Conservation (phyloP, 2,888 invertebrate species). For the Sarcophaga subvicina region DNA sequence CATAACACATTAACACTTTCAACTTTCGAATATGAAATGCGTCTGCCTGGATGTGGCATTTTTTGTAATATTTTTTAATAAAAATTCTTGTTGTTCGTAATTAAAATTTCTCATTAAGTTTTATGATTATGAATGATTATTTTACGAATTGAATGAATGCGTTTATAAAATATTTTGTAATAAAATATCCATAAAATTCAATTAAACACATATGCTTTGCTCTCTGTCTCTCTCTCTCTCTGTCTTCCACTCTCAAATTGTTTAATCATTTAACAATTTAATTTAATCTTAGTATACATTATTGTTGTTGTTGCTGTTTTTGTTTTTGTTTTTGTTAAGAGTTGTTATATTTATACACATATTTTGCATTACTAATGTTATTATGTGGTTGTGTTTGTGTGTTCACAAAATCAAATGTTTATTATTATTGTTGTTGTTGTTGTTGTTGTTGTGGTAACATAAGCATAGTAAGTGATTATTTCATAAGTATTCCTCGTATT, state of each 20-base stretch:
- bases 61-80: background rate
- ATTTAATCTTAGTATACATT: background rate
- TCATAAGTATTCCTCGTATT: background rate
- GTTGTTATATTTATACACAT: background rate
- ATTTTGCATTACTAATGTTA: background rate
- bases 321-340: background rate
- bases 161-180: background rate
- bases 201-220: constrained; percentile 1
- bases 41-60: background rate
- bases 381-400: background rate
- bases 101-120: too few relatives aligned
- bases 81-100: too few relatives aligned
- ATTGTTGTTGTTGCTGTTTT: background rate
- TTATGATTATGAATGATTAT: too few relatives aligned
- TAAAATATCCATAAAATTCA: constrained; percentile 15
- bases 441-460: background rate
- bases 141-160: background rate
- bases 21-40: background rate
- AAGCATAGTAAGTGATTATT: background rate
- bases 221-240: background rate
- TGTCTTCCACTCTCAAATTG: background rate
- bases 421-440: background rate
- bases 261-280: constrained; percentile 34
- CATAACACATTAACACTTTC: background rate
- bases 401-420: background rate